These are phyloP conservation scores for Tetramorium simillimum DNA, from an alignment of 1,140 invertebrate genomes.

Conservation along the genomic window DNA sequence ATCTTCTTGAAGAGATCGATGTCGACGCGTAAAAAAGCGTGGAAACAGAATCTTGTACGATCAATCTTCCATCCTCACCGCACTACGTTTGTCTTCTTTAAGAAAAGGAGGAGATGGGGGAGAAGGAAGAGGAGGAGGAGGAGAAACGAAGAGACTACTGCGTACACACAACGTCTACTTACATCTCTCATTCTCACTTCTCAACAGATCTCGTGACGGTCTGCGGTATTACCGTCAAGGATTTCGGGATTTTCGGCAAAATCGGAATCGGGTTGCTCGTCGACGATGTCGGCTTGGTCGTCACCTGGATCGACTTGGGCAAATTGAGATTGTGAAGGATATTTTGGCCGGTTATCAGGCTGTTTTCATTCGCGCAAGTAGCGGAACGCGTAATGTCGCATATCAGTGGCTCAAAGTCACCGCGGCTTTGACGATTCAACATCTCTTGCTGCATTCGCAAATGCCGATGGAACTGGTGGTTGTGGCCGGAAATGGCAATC, in stretches of 20 bases:
- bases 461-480: constrained; percentile 82
- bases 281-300: constrained; percentile 76
- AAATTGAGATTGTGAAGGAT: constrained; percentile 82
- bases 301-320: constrained; percentile 84
- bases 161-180: constrained; percentile 43
- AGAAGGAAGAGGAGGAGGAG: background rate
- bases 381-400: constrained; percentile 81
- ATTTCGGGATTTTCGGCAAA: constrained; percentile 91
- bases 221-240: constrained; percentile 91
- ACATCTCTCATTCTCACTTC: constrained; percentile 75
- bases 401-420: constrained; percentile 84
- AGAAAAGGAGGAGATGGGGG: background rate
- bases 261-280: constrained; percentile 80
- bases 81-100: background rate
- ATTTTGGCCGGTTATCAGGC: constrained; percentile 78
- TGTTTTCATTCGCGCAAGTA: constrained; percentile 80
- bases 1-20: background rate
- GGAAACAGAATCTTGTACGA: background rate
- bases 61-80: background rate
- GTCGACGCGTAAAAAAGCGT: constrained; percentile 4
- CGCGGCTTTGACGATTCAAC: constrained; percentile 81
- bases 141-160: background rate
- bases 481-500: constrained; percentile 70
- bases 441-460: constrained; percentile 84
- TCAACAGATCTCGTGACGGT: constrained; percentile 83